These are phyloP conservation scores for Drosophila fuyamai DNA, from an alignment of 1,140 invertebrate species.

Conservation along the genomic window DNA sequence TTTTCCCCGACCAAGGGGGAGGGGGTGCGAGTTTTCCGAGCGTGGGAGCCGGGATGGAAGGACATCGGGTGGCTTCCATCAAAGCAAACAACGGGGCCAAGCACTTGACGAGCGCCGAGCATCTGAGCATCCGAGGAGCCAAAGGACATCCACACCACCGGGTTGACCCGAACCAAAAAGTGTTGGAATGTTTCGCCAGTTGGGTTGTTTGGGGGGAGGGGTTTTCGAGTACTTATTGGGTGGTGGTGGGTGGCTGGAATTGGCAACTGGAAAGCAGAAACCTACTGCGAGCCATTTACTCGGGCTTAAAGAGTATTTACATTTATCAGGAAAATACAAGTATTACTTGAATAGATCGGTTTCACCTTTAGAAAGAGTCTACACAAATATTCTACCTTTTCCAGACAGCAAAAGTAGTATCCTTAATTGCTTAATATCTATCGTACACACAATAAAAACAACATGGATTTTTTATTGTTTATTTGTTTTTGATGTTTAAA, in stretches of 20 bases:
- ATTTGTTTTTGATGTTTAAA: too few relatives aligned
- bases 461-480: too few relatives aligned
- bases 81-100: constrained; percentile 61
- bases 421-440: too few relatives aligned
- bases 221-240: not conserved
- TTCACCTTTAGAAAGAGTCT: too few relatives aligned
- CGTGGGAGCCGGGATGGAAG: not conserved
- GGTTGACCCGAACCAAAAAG: constrained; percentile 13
- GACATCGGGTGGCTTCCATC: constrained; percentile 50
- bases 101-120: constrained; percentile 56
- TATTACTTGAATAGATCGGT: not conserved
- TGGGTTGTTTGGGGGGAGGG: not conserved
- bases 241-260: constrained; percentile 5
- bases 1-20: constrained; percentile 12
- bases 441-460: too few relatives aligned
- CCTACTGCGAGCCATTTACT: not conserved
- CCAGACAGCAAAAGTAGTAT: too few relatives aligned
- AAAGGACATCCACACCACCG: constrained; percentile 4
- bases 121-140: constrained; percentile 14
- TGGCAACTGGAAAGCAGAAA: not conserved
- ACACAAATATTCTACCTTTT: too few relatives aligned
- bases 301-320: not conserved
- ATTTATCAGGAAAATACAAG: not conserved
- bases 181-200: constrained; percentile 11
- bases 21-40: not conserved